Evolutionary conservation across 2,888 invertebrate species (phyloP).

Genomic region (Nasonovia ribisnigri): DNA sequence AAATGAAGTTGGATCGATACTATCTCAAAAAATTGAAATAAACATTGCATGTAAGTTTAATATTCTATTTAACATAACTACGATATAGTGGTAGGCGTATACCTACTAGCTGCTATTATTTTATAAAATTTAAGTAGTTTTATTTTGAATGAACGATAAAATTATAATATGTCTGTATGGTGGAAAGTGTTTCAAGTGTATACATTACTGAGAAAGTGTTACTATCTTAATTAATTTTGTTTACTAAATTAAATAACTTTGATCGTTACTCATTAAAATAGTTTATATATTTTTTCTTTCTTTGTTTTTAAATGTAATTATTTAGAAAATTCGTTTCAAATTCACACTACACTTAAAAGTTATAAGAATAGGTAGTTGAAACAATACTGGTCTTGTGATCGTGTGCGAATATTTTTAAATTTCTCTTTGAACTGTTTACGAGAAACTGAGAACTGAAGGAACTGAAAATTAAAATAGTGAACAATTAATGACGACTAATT

Average conservation of each 20-base stretch:
- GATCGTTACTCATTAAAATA: background rate
- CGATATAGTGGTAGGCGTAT: background rate
- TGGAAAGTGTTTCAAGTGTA: constrained; percentile 50
- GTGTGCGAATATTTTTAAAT: constrained; percentile 2
- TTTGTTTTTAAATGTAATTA: constrained; percentile 33
- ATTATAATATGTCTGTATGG: background rate
- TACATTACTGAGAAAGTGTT: constrained; percentile 45
- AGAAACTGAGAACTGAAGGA: constrained; percentile 2
- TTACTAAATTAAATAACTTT: constrained; percentile 24
- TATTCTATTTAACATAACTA: background rate
- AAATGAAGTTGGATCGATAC: constrained; percentile 91
- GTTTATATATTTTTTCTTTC: constrained; percentile 21
- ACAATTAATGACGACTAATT: background rate
- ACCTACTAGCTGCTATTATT: background rate
- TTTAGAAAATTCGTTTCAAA: background rate
- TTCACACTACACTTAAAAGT: constrained; percentile 26
- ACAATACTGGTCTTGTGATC: constrained; percentile 20
- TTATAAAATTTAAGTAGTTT: background rate
- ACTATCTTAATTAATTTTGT: constrained; percentile 11
- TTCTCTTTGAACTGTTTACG: background rate
- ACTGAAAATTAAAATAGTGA: background rate
- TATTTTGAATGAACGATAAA: background rate
- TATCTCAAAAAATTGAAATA: constrained; percentile 90
- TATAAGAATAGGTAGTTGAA: background rate
- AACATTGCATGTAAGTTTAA: constrained; percentile 89